phyloP scores from a whole-genome alignment of 37 sponge, comb jelly and placozoan species.

The Crambe crambe region DNA sequence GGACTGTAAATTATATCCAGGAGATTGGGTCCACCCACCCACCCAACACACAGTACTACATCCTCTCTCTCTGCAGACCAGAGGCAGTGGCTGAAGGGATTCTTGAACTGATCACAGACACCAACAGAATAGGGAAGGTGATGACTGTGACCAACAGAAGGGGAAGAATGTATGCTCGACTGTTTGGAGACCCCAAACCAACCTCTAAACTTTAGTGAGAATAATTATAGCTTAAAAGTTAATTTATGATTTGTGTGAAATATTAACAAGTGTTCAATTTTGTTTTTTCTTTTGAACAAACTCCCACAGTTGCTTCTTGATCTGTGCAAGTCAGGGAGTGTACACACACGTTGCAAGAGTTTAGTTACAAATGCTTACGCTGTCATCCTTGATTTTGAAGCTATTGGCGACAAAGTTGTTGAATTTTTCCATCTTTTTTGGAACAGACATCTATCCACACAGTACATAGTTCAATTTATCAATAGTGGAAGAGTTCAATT shows the following conservation, averaged over 20 bases:
- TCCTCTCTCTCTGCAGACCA: conserved; percentile 29
- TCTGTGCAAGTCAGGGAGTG: conserved; percentile 1
- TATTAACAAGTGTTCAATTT: not conserved
- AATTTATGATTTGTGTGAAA: not conserved
- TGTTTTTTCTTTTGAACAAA: conserved; percentile 52
- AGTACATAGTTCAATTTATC: not conserved
- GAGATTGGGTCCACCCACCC: no score
- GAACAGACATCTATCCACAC: conserved; percentile 36
- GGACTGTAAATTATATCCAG: no score
- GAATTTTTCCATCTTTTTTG: conserved; percentile 83
- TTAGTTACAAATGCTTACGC: conserved; percentile 22
- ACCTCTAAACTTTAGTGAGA: not conserved
- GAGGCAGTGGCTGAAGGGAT: conserved; percentile 57
- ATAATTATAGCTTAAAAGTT: not conserved
- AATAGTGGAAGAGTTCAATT: no score
- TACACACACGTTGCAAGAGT: not conserved
- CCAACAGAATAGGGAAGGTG: conserved; percentile 40
- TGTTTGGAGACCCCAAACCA: conserved; percentile 29
- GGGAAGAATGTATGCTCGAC: conserved; percentile 6
- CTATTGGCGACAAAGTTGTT: conserved; percentile 66
- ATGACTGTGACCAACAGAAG: conserved; percentile 35
- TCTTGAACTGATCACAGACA: conserved; percentile 42
- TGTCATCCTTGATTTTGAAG: conserved; percentile 65
- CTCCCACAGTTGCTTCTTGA: conserved; percentile 69
- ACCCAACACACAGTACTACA: not conserved